phyloP scores from a whole-genome alignment of 2,113 vertebrate genomes.

The Pachycephala philippinensis region DNA sequence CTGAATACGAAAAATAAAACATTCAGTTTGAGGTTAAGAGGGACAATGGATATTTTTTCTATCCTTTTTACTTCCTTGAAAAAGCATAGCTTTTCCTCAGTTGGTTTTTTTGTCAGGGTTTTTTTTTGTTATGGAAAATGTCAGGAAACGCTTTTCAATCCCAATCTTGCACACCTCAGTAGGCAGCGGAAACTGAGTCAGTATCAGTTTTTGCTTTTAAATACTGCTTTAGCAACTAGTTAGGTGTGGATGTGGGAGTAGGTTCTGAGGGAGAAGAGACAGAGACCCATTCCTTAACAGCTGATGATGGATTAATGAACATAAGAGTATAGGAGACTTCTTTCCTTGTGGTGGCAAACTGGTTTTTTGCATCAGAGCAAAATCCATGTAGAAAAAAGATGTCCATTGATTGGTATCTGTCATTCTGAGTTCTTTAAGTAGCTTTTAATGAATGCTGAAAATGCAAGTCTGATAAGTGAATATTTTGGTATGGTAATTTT shows the following conservation, averaged over 20 bases:
- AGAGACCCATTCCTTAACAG: background rate
- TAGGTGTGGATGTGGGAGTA: background rate
- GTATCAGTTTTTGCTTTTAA: background rate
- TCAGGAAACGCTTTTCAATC: background rate
- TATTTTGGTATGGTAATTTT: background rate
- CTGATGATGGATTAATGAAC: background rate
- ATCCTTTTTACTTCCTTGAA: background rate
- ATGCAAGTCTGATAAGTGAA: background rate
- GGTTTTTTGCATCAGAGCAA: background rate
- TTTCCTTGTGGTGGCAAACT: background rate
- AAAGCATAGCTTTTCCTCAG: background rate
- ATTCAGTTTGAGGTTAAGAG: background rate
- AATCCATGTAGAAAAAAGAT: background rate
- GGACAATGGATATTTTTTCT: background rate
- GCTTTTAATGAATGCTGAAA: background rate
- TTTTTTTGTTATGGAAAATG: background rate
- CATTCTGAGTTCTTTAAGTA: background rate
- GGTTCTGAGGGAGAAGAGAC: background rate
- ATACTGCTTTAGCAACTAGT: background rate
- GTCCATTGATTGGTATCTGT: background rate
- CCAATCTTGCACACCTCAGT: background rate
- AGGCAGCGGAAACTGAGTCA: background rate
- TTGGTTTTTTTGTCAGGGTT: fast-evolving
- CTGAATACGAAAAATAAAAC: background rate
- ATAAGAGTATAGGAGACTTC: background rate